Percentiles rank a stretch among this genome's conserved stretches.
Evolutionary conservation across 2,113 vertebrate genomes (phyloP).

Genomic region (Anser brachyrhynchus): DNA sequence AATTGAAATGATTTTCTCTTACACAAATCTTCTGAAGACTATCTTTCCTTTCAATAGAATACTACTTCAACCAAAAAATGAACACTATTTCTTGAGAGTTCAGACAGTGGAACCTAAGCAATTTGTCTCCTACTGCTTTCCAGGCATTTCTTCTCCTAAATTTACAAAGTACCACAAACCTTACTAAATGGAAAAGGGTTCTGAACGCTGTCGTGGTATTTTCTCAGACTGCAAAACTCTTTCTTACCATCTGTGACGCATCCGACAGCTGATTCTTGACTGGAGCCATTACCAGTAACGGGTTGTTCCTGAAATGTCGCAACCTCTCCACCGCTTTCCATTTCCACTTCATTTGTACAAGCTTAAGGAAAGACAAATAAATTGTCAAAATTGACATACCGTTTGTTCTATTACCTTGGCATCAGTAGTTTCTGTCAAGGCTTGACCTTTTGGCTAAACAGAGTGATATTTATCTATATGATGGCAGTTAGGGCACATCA

Average conservation of each 20-base stretch:
- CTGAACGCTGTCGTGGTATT: not conserved
- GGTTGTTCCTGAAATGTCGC: slow-evolving; percentile 54
- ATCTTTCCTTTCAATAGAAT: not conserved
- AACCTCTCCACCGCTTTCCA: slow-evolving; percentile 62
- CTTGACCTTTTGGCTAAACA: not conserved
- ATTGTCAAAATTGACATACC: not conserved
- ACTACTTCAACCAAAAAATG: not conserved
- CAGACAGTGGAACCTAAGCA: not conserved
- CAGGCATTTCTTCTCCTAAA: not conserved
- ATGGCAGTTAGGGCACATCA: not conserved
- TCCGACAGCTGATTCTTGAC: slow-evolving; percentile 48
- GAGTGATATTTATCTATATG: not conserved
- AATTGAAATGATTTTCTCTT: not conserved
- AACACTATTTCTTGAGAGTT: not conserved
- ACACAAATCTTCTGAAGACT: not conserved
- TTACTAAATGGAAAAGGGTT: not conserved
- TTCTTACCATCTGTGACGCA: slow-evolving; percentile 75
- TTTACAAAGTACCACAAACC: not conserved
- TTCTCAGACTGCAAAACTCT: not conserved
- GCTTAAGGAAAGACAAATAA: slow-evolving; percentile 62
- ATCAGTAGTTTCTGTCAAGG: not conserved
- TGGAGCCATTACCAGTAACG: slow-evolving; percentile 1
- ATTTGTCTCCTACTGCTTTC: not conserved
- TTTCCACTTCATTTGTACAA: slow-evolving; percentile 75
- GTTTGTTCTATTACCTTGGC: not conserved